Evolutionary conservation across 2,888 invertebrate species (phyloP).

Genomic region (Parascotia fuliginaria): DNA sequence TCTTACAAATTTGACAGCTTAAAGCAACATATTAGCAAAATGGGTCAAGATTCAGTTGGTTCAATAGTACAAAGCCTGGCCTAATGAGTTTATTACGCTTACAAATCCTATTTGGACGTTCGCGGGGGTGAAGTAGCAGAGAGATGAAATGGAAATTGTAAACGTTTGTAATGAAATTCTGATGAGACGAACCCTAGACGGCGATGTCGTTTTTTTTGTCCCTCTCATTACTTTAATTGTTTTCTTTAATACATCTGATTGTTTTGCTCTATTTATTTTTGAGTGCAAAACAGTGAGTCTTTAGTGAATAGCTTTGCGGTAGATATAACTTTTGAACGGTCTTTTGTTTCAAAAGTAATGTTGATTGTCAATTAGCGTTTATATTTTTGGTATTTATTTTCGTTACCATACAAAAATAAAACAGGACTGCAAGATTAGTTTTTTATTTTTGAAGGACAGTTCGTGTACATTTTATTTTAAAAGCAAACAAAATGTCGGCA

Average conservation of each 20-base stretch:
- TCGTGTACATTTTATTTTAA: no score
- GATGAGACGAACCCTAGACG: slow-evolving; percentile 36
- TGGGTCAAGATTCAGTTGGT: no score
- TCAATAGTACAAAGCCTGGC: slow-evolving; percentile 54
- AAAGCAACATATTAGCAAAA: no score
- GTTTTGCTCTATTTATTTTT: slow-evolving; percentile 21
- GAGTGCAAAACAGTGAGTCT: slow-evolving; percentile 4
- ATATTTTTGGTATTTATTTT: no score
- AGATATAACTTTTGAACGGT: background rate
- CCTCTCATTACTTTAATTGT: slow-evolving; percentile 39
- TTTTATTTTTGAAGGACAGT: no score
- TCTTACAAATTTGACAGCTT: no score
- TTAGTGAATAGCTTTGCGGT: slow-evolving; percentile 3
- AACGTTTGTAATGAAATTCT: slow-evolving; percentile 48
- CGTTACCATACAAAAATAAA: no score
- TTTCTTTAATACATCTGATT: slow-evolving; percentile 22
- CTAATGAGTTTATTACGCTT: slow-evolving; percentile 60
- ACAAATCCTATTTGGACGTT: slow-evolving; percentile 53
- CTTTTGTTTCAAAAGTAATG: slow-evolving; percentile 5
- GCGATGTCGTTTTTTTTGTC: slow-evolving; percentile 17
- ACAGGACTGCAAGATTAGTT: no score
- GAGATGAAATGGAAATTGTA: slow-evolving; percentile 44
- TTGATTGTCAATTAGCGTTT: slow-evolving; percentile 35
- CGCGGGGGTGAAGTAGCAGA: slow-evolving; percentile 3
- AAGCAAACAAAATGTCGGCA: no score